Conservation (phyloP, 2,888 invertebrate genomes). For the Hirtodrosophila alboralis region DNA sequence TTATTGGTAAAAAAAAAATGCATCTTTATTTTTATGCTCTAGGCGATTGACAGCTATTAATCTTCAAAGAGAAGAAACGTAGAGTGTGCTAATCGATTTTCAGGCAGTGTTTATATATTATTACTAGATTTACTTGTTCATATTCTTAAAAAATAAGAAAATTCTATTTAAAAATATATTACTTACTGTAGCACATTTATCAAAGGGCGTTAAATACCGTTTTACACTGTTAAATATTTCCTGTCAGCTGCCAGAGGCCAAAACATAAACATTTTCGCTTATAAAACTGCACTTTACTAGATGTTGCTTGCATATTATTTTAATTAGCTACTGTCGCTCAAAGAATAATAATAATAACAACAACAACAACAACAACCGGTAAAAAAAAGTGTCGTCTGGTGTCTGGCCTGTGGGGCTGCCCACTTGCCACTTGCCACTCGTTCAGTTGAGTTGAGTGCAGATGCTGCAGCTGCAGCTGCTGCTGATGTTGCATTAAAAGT, state of each 20-base stretch:
- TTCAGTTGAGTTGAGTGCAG: conserved; percentile 41
- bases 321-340: conserved; percentile 59
- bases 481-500: conserved; percentile 55
- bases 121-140: too few relatives aligned
- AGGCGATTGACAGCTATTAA: too few relatives aligned
- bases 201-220: neutral
- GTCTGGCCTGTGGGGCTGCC: conserved; percentile 16
- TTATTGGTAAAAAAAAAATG: too few relatives aligned
- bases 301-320: conserved; percentile 58
- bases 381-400: conserved; percentile 28
- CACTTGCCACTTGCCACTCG: too few relatives aligned
- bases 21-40: too few relatives aligned
- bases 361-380: conserved; percentile 1
- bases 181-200: too few relatives aligned
- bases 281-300: conserved; percentile 42
- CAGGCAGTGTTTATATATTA: too few relatives aligned
- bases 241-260: conserved; percentile 13
- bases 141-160: too few relatives aligned
- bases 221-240: conserved; percentile 1
- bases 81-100: too few relatives aligned
- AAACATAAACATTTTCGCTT: conserved; percentile 39
- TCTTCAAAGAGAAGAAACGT: too few relatives aligned
- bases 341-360: conserved; percentile 14
- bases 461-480: conserved; percentile 27
- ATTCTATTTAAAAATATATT: too few relatives aligned